Percentiles rank a stretch among this genome's conserved stretches.
These are phyloP conservation scores for Lithophane semibrunnea DNA, from an alignment of 2,888 invertebrate species.

Conservation along the genomic window DNA sequence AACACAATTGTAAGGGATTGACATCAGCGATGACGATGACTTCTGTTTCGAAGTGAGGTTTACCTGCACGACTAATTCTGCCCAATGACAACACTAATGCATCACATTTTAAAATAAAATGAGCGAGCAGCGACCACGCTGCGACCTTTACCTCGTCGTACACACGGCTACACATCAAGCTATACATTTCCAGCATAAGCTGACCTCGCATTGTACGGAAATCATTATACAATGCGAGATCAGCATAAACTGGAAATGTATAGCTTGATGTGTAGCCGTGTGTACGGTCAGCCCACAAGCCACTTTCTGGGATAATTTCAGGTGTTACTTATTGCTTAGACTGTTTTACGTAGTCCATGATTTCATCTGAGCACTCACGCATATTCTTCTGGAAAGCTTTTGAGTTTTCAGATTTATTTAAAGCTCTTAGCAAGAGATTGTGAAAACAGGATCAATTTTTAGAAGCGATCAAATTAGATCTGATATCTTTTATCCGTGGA, in stretches of 20 bases:
- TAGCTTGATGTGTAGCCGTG: too few species aligned
- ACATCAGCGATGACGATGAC: constrained; percentile 40
- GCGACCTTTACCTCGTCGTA: constrained; percentile 57
- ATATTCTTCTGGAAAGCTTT: neutral
- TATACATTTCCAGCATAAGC: too few species aligned
- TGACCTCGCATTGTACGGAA: too few species aligned
- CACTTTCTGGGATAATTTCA: constrained; percentile 49
- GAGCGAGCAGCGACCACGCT: constrained; percentile 6
- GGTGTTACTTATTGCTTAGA: constrained; percentile 25
- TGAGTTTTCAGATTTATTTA: constrained; percentile 9
- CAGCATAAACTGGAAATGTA: too few species aligned
- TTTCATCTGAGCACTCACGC: constrained; percentile 6
- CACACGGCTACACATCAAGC: too few species aligned
- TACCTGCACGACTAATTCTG: constrained; percentile 30
- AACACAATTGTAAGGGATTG: constrained; percentile 11
- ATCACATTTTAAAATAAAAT: constrained; percentile 42
- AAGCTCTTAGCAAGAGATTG: constrained; percentile 4
- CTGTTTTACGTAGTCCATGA: neutral
- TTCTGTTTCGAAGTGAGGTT: neutral
- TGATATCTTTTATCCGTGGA: too few species aligned
- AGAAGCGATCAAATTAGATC: neutral
- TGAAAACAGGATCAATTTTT: neutral
- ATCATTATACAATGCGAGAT: too few species aligned
- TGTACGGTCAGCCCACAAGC: too few species aligned
- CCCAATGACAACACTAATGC: constrained; percentile 37